These are phyloP conservation scores for Gasteruption jaculator DNA, from an alignment of 2,888 invertebrate species.

Conservation along the genomic window DNA sequence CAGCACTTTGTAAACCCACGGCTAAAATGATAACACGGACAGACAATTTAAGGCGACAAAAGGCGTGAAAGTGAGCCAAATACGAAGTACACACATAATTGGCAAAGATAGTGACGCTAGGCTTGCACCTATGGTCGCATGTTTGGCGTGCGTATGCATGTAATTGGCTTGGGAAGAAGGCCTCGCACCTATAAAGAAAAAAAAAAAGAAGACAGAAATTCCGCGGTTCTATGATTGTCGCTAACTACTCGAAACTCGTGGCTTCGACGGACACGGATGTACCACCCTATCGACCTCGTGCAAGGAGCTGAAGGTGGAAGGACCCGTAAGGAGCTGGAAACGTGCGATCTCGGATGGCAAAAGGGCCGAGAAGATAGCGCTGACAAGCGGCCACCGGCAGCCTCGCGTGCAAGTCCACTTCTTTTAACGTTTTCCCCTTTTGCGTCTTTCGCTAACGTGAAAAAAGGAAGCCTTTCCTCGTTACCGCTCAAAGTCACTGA, in stretches of 20 bases:
- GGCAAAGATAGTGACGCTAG: no score
- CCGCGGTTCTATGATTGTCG: slow-evolving; percentile 40
- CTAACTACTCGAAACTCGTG: slow-evolving; percentile 43
- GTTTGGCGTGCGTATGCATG: slow-evolving; percentile 33
- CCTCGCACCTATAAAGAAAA: slow-evolving; percentile 16
- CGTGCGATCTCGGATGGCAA: slow-evolving; percentile 28
- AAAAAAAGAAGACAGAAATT: no score
- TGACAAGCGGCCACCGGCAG: slow-evolving; percentile 39
- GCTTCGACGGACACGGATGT: slow-evolving; percentile 27
- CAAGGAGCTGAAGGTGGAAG: slow-evolving; percentile 14
- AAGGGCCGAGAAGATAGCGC: slow-evolving; percentile 34
- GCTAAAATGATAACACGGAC: no score
- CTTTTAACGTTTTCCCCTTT: slow-evolving; percentile 18
- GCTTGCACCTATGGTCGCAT: no score
- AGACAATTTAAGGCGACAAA: no score
- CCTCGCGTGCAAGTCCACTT: slow-evolving; percentile 38
- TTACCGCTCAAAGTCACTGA: no score
- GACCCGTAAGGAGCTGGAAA: slow-evolving; percentile 25
- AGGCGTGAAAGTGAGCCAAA: no score
- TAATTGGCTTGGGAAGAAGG: slow-evolving; percentile 41
- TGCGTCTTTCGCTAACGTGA: slow-evolving; percentile 14
- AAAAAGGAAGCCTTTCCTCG: no score
- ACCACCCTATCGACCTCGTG: slow-evolving; percentile 9
- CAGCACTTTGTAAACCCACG: no score
- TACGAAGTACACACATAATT: no score